These are phyloP conservation scores for Conus canariensis DNA, from an alignment of 2,888 invertebrate genomes.

Conservation along the genomic window DNA sequence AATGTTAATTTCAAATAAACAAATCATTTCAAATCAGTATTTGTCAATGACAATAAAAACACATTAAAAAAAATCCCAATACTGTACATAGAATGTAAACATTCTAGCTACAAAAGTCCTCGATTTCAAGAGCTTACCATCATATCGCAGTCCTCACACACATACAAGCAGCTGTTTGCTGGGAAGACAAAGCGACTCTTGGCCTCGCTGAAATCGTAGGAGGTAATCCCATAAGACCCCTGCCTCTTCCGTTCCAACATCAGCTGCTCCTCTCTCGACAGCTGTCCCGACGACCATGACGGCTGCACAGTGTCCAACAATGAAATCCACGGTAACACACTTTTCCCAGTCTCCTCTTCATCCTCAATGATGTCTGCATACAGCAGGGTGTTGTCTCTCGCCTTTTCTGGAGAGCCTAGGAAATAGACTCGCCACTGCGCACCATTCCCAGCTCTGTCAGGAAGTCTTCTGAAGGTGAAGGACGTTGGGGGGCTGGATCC, in stretches of 20 bases:
- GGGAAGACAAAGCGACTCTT: slow-evolving; percentile 94
- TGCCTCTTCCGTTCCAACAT: slow-evolving; percentile 94
- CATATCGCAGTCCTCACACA: slow-evolving; percentile 85
- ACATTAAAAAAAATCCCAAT: too few relatives aligned
- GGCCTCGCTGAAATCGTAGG: slow-evolving; percentile 91
- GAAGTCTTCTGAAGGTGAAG: slow-evolving; percentile 73
- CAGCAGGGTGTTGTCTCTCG: slow-evolving; percentile 93
- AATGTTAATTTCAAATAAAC: too few relatives aligned
- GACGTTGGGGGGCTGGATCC: slow-evolving; percentile 73
- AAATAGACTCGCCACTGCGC: slow-evolving; percentile 89
- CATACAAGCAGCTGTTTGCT: slow-evolving; percentile 92
- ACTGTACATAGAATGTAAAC: too few relatives aligned
- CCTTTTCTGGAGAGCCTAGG: slow-evolving; percentile 91
- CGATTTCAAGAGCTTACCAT: too few relatives aligned
- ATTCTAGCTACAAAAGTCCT: too few relatives aligned
- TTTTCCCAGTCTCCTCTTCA: slow-evolving; percentile 21
- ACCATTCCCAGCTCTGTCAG: slow-evolving; percentile 59
- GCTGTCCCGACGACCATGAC: slow-evolving; percentile 84
- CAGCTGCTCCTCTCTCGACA: slow-evolving; percentile 92
- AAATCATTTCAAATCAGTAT: too few relatives aligned
- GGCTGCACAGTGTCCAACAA: slow-evolving; percentile 85
- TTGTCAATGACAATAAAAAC: too few relatives aligned
- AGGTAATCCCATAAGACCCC: slow-evolving; percentile 94
- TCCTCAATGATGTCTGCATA: slow-evolving; percentile 81
- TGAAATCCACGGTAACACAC: slow-evolving; percentile 84